Evolutionary conservation across 1,140 invertebrate species (phyloP), one percentile per base, ranked within the genome.

Genomic region (Agrypnia vestita): DNA sequence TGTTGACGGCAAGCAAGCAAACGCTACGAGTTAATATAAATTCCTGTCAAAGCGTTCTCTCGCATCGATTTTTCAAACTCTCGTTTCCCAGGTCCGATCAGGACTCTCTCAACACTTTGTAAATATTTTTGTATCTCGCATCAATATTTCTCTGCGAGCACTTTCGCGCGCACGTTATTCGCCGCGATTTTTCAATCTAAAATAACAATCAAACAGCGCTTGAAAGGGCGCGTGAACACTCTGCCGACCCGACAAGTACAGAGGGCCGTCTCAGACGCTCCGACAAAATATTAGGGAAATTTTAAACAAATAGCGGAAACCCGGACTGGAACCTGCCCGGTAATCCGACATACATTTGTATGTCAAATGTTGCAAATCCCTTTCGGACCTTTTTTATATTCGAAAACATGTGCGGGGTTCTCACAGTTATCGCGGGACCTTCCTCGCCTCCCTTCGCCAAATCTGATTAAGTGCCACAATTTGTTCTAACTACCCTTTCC

Each of bases 321-420:
- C 67, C 67, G 47, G 35, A 17, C 43, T 44, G 67, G 13, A 44
- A 25, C 61, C 61, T 44, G 35, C 51, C 51, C 19, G 71, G 49
- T 56, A 74, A 74, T 74, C 71, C 71, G 19, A 55, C 71, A 74
- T 74, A 74, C 71, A 74, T 74, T 74, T 74, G 71, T 56, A 21
- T 74, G 71, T 74, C 71, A 74, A 74, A 74, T 74, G 71, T 56
- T 74, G 44, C 71, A 74, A 74, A 74, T 74, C 71, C 71, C 53
- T 56, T 74, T 74, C n/a, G 53, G 49, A 55, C 71, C 53, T 74
- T 74, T 35, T 74, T 74, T 74, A 74, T 74, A 55, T 74, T 74
- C 51, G 71, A 25, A 73, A 74, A 74, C 71, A 74, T 74, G 71
- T 74, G 71, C 51, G 51, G 17, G 17, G 56, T 74, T 74, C 69